Conservation (phyloP, 2,113 vertebrate species). For the Psephotus haematonotus region DNA sequence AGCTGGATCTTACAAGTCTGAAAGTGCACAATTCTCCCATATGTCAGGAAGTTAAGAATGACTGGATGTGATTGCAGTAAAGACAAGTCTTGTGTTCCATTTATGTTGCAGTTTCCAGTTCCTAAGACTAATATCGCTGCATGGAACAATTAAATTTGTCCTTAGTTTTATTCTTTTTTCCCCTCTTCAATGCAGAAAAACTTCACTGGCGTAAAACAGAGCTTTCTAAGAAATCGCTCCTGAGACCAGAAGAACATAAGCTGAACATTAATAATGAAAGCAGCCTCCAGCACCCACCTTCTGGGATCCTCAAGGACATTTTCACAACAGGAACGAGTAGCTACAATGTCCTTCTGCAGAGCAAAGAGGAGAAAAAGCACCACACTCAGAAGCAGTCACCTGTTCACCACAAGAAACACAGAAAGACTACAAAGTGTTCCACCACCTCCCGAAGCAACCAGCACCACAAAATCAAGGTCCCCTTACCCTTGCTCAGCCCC, state of each 20-base stretch:
- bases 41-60: not conserved
- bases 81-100: not conserved
- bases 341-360: constrained; percentile 85
- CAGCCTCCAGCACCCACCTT: constrained; percentile 71
- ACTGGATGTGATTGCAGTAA: not conserved
- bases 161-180: not conserved
- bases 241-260: constrained; percentile 74
- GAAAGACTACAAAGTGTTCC: constrained; percentile 44
- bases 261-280: constrained; percentile 72
- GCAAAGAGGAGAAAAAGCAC: constrained; percentile 79
- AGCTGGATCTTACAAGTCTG: not conserved
- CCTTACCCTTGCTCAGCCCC: not conserved
- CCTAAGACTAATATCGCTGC: not conserved
- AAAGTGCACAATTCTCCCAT: not conserved
- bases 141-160: not conserved
- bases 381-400: constrained; percentile 52
- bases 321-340: constrained; percentile 85
- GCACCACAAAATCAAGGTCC: not conserved
- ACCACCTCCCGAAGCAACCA: constrained; percentile 29
- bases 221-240: constrained; percentile 83
- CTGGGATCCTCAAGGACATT: constrained; percentile 82
- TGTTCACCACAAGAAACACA: constrained; percentile 52
- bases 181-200: constrained; percentile 76
- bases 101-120: not conserved
- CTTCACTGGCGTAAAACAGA: constrained; percentile 90